Evolutionary conservation across 2,888 invertebrate species (phyloP), one percentile per base, ranked within the genome.

Genomic region (Sericinus montela): DNA sequence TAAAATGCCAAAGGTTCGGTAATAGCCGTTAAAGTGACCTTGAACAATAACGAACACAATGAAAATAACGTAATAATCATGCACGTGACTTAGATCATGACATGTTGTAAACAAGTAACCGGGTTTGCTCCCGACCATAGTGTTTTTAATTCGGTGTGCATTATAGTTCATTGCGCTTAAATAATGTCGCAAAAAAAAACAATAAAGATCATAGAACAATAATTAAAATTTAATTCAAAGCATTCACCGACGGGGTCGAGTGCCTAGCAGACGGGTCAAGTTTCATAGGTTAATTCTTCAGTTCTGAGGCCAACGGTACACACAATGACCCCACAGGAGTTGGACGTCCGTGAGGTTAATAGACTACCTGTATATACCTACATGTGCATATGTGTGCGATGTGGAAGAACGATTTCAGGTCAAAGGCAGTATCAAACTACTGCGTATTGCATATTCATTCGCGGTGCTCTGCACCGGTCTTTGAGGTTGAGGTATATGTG

Each of bases 351-450:
- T 11, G 32, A 19, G 19, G 1, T 3, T 19, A 19, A 30, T 14
- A 19, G 19, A 10, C 25, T 38, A 45, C 23, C 38, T 29, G 37
- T 45, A 48, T 10, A 19, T 10, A 10, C 6, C 11, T 48, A 13
- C 34, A 35, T 16, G 36, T 42, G 14, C 11, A 32, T n/a, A 28
- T 34, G 38, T 48, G 48, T 48, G 43, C 43, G 48, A 29, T 36
- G 40, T 45, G 45, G 45, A 45, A 50, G 45, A 50, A 50, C 35
- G 49, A 50, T 50, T 50, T 40, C 49, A 45, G 49, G 49, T 50
- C 50, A 50, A 30, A 50, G 45, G 36, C 50, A 34, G 50, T 49
- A 44, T 45, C 45, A 50, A 41, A 45, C 45, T 40, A 39, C 40
- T n/a, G 7, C 14, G 15, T 25, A 45, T 49, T 50, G 50, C 40